These are phyloP conservation scores for Bothrops jararaca DNA, from an alignment of 2,113 vertebrate genomes.

Conservation along the genomic window DNA sequence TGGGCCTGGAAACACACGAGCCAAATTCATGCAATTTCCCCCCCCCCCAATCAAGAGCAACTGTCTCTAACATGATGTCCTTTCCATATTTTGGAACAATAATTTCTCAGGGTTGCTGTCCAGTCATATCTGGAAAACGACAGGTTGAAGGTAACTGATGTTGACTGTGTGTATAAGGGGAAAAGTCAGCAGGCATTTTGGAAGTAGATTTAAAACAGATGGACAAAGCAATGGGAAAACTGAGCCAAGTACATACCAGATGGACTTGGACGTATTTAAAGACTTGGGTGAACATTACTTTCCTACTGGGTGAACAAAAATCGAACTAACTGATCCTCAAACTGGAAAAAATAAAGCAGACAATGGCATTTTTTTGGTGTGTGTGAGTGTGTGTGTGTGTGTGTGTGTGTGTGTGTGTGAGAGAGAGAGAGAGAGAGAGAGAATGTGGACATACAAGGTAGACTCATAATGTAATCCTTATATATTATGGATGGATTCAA, in stretches of 20 bases:
- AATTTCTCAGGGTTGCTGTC: background rate
- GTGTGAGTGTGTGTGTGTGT: background rate
- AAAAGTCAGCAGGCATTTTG: constrained; percentile 46
- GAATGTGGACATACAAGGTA: background rate
- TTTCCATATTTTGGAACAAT: background rate
- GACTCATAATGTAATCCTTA: background rate
- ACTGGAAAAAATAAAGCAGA: background rate
- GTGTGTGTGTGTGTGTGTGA: background rate
- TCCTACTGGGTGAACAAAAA: constrained; percentile 22
- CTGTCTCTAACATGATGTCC: background rate
- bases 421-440: too few relatives aligned
- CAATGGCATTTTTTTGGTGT: background rate
- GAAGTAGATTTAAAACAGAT: constrained; percentile 40
- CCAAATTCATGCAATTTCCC: background rate
- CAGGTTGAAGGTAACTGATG: background rate
- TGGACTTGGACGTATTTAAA: constrained; percentile 51
- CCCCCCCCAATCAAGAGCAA: background rate
- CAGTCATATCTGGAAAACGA: background rate
- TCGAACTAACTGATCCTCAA: background rate
- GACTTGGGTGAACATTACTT: constrained; percentile 41
- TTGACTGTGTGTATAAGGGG: background rate
- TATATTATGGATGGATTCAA: background rate
- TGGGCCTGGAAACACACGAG: background rate
- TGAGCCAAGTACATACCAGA: constrained; percentile 47
- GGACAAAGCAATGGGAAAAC: constrained; percentile 38